phyloP scores from a whole-genome alignment of 2,888 invertebrate genomes.

The Nudaria mundana region DNA sequence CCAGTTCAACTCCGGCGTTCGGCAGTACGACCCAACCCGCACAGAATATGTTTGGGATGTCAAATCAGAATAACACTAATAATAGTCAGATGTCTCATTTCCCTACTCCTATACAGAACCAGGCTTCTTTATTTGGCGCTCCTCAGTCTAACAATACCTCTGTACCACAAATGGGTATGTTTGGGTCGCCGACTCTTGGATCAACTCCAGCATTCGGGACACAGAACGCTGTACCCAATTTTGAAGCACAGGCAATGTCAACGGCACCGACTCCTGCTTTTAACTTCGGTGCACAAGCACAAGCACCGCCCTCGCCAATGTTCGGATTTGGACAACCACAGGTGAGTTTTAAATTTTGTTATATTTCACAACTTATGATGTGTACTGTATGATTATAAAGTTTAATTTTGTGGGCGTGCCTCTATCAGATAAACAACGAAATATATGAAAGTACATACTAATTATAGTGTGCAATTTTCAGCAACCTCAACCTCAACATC shows the following conservation, averaged over 20 bases:
- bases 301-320: constrained; percentile 41
- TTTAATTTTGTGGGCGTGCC: no score
- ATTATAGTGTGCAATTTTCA: constrained; percentile 8
- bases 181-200: constrained; percentile 41
- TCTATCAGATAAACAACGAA: no score
- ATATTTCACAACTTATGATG: no score
- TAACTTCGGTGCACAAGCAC: constrained; percentile 49
- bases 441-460: no score
- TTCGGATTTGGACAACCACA: constrained; percentile 70
- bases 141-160: constrained; percentile 33
- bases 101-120: constrained; percentile 37
- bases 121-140: constrained; percentile 48
- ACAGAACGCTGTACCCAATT: constrained; percentile 40
- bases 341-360: no score
- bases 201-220: constrained; percentile 47
- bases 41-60: constrained; percentile 50
- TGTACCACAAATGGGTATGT: constrained; percentile 35
- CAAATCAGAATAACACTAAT: constrained; percentile 35
- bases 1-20: constrained; percentile 37
- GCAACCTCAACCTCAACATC: constrained; percentile 23
- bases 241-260: constrained; percentile 42
- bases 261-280: constrained; percentile 45
- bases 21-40: constrained; percentile 37
- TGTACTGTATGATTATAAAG: no score
- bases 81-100: constrained; percentile 46